These are phyloP conservation scores for Cristatella mucedo DNA, from an alignment of 2,888 invertebrate genomes.

Conservation along the genomic window DNA sequence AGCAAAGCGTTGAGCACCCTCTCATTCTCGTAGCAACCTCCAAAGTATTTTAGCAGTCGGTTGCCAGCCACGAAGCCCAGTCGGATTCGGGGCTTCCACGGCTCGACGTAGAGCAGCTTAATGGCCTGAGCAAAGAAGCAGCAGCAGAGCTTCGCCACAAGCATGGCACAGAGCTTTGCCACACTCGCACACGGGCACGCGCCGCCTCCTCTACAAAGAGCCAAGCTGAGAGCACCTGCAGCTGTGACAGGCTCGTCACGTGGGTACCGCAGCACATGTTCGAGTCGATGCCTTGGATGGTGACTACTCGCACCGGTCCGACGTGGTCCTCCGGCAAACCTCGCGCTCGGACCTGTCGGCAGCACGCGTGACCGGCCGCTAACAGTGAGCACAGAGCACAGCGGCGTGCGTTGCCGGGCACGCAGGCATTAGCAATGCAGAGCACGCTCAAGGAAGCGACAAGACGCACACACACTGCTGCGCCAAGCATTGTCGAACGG, in stretches of 20 bases:
- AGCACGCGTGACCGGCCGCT: too few species aligned
- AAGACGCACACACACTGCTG: too few species aligned
- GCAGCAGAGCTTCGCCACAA: too few species aligned
- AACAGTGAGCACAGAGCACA: too few species aligned
- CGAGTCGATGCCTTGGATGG: conserved; percentile 57
- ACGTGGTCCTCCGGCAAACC: conserved; percentile 64
- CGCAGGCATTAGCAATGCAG: too few species aligned
- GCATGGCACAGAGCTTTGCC: too few species aligned
- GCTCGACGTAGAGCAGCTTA: conserved; percentile 51
- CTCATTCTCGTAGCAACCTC: conserved; percentile 50
- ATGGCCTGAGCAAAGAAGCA: conserved; percentile 30
- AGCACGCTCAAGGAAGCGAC: too few species aligned
- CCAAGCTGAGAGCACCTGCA: conserved; percentile 41
- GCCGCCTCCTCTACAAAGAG: too few species aligned
- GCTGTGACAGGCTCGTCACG: conserved; percentile 52
- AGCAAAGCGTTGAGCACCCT: conserved; percentile 50
- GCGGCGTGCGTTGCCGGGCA: too few species aligned
- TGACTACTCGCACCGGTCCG: conserved; percentile 58
- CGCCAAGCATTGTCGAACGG: too few species aligned
- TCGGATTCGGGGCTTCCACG: conserved; percentile 47
- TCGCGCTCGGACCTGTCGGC: conserved; percentile 47
- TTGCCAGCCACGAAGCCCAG: conserved; percentile 54
- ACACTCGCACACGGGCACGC: too few species aligned
- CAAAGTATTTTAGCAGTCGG: conserved; percentile 49
- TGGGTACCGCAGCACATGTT: conserved; percentile 81